phyloP scores from a whole-genome alignment of 35 echinoderm and acorn worm genomes.

The Apostichopus parvimensis region DNA sequence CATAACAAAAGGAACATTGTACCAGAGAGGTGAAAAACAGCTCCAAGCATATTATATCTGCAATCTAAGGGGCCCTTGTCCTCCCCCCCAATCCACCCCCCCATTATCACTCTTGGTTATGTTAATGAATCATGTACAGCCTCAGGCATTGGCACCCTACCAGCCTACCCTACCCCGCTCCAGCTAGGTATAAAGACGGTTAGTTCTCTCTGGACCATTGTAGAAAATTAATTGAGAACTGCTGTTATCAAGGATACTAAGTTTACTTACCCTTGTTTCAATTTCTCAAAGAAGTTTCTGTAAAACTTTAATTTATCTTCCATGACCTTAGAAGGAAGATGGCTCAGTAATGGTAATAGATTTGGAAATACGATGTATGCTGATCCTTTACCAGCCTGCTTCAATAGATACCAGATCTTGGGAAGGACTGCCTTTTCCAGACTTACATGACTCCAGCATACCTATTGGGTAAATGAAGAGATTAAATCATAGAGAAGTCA shows the following conservation, averaged over 20 bases:
- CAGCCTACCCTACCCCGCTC: too few relatives aligned
- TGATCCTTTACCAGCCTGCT: slow-evolving; percentile 67
- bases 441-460: slow-evolving; percentile 89
- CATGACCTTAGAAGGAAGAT: slow-evolving; percentile 77
- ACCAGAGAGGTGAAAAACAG: too few relatives aligned
- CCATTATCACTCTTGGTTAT: too few relatives aligned
- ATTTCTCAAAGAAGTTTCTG: slow-evolving; percentile 83
- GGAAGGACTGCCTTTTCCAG: slow-evolving; percentile 86
- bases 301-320: slow-evolving; percentile 72
- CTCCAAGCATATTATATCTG: too few relatives aligned
- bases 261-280: slow-evolving; percentile 79
- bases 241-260: background rate
- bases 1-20: too few relatives aligned
- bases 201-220: too few relatives aligned
- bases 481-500: background rate
- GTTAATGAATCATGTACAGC: too few relatives aligned
- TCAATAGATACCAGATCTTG: slow-evolving; percentile 83
- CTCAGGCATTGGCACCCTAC: too few relatives aligned
- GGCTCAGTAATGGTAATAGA: slow-evolving; percentile 85
- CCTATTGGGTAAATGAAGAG: slow-evolving; percentile 30
- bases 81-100: too few relatives aligned
- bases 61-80: too few relatives aligned
- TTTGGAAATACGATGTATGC: slow-evolving; percentile 79
- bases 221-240: background rate
- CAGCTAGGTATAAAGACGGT: too few relatives aligned